Percentiles rank a stretch among this genome's conserved stretches.
phyloP scores from a whole-genome alignment of 2,113 vertebrate genomes.

The Aptenodytes patagonicus region DNA sequence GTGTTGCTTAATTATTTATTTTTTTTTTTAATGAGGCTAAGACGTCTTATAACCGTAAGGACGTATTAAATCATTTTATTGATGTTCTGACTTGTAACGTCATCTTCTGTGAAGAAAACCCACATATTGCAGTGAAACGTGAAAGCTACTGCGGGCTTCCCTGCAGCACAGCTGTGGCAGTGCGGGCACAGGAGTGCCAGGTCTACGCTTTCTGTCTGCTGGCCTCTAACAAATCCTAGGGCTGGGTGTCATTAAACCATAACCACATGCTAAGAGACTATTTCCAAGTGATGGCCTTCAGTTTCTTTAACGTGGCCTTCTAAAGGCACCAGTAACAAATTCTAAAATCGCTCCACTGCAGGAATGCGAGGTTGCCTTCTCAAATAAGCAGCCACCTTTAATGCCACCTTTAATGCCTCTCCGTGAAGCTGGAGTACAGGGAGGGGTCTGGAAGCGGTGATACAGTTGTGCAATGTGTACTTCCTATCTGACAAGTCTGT shows the following conservation, averaged over 20 bases:
- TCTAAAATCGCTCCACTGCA: rapidly evolving
- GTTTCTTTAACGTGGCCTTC: neutral
- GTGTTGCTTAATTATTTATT: neutral
- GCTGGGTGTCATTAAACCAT: neutral
- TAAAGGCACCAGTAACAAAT: neutral
- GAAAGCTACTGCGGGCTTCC: neutral
- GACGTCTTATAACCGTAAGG: rapidly evolving
- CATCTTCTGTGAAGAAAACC: neutral
- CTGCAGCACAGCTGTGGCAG: constrained; percentile 36
- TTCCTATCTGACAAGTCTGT: neutral
- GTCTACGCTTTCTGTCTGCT: neutral
- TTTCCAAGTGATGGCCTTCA: neutral
- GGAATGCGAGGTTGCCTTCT: neutral
- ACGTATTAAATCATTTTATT: rapidly evolving
- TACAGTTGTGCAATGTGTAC: neutral
- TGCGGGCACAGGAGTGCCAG: neutral
- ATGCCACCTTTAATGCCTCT: rapidly evolving
- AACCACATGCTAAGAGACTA: rapidly evolving
- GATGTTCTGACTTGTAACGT: neutral
- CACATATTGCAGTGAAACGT: neutral
- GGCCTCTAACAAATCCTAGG: neutral
- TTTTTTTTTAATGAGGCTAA: neutral
- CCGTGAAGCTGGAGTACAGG: neutral
- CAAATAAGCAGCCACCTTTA: rapidly evolving
- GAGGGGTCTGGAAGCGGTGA: neutral